Evolutionary conservation across 2,113 vertebrate species (phyloP), one percentile per base, ranked within the genome.

Genomic region (Bombycilla garrulus): DNA sequence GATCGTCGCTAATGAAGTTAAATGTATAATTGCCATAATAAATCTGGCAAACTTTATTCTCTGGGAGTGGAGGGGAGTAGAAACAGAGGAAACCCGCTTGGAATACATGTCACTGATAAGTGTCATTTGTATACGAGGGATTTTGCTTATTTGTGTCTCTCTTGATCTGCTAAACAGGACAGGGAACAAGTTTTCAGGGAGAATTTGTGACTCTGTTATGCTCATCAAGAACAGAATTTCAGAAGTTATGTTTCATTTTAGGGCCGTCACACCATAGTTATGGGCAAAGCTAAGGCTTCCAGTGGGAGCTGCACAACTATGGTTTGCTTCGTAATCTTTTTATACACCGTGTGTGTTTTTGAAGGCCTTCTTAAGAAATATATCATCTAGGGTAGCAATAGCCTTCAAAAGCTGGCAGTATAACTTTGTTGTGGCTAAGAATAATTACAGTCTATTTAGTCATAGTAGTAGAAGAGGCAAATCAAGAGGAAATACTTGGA

Each of bases 1-100:
- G 15, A 15, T 57, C 15, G 6, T 35, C 35, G 1, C 24, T 51
- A 40, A 29, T 24, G 57, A 58, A 24, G 40, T 28, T 60, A 56
- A 26, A 15, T 21, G 40, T 45, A 4, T n/a, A 44, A 51, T 12
- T 42, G 14, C 12, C 1, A 0, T n/a, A 14, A 42, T 57, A 58
- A 62, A 57, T 45, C 31, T 23, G 16, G 11, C 62, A 38, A 47
- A 61, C 25, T 78, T 31, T 7, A n/a, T 70, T 58, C 6, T 31
- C 5, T 25, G 36, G 35, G 38, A 57, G 36, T 7, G 44, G 36
- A 48, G 28, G 9, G 14, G 14, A 66, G 45, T n/a, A 35, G 28
- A 42, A 74, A 17, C 3, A 9, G 33, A 47, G 24, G 29, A 53
- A n/a, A 3, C 3, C 8, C 5, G 25, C 8, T 51, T 9, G 15